Conservation (phyloP, 2,113 vertebrate genomes). For the Rhynchomys soricoides region DNA sequence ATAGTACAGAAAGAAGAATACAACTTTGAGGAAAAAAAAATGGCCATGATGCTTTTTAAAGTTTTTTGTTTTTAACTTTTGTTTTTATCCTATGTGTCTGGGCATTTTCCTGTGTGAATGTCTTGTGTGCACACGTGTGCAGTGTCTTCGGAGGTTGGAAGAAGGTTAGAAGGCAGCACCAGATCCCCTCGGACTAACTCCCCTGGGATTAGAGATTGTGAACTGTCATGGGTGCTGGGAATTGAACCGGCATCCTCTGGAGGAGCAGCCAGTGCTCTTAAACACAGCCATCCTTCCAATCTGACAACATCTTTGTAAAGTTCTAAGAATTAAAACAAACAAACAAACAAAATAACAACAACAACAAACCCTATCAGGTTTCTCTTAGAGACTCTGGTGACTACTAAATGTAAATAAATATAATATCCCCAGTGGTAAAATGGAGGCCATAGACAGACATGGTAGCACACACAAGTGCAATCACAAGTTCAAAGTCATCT, state of each 20-base stretch:
- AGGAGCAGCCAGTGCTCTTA: not conserved
- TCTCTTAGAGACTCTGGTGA: not conserved
- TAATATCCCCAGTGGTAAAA: not conserved
- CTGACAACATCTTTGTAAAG: not conserved
- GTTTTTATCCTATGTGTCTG: not conserved
- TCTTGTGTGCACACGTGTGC: not conserved
- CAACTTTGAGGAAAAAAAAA: not conserved
- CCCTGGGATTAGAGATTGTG: not conserved
- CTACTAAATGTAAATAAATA: not conserved
- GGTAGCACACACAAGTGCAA: not conserved
- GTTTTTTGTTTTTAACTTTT: not conserved
- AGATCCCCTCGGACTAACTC: not conserved
- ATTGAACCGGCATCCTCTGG: not conserved
- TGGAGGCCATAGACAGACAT: not conserved
- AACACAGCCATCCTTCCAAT: not conserved
- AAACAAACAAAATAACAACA: not conserved
- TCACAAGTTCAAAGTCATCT: not conserved
- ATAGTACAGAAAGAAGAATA: not conserved
- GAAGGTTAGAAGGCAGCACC: not conserved
- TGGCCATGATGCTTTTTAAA: too few species aligned
- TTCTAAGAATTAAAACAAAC: not conserved
- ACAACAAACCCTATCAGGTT: not conserved
- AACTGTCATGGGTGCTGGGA: too few species aligned
- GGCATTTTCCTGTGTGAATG: not conserved
- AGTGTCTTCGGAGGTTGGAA: not conserved